Base-by-base conservation (phyloP, 2,113 vertebrate genomes). In the Perca flavescens region DNA sequence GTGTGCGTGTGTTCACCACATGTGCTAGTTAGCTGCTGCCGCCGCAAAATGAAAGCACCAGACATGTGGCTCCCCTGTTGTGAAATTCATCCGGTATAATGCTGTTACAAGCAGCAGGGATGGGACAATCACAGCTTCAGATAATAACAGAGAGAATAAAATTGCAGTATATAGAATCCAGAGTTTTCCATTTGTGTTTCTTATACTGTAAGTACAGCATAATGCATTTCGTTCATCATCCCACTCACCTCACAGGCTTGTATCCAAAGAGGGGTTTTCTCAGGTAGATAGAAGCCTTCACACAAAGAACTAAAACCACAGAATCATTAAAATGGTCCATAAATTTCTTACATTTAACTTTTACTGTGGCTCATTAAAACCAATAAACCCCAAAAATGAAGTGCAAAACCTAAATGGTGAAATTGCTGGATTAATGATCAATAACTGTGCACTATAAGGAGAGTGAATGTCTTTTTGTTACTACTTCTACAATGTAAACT, bases 341-440 rank as follows among this genome's bases (percentile, higher is more conserved):
- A 77, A 86, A 88, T 43, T 46, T 63, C 49, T 54, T 58, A 80
- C 46, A n/a, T 80, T 86, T 80, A 66, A 85, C 40, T 50, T 88
- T 89, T 81, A 85, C 70, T 63, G 70, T 7, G n/a, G 36, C 74
- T 83, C 67, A 77, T 88, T 87, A 84, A 86, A 92, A 77, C n/a
- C 58, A 80, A 85, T 72, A 84, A 64, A 81, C 61, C 74, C 79
- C 28, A 56, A 66, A 62, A 68, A 80, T 57, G 21, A 76, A 56
- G 52, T 36, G 40, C 15, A 60, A 67, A 77, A 62, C 46, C 25
- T 58, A 34, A 49, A 70, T 6, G 53, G 46, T 46, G 36, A 63
- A 70, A 68, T 10, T 74, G 75, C 62, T 67, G 36, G 40, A 82
- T 84, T 86, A 84, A 84, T 80, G 43, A 82, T 71, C 66, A 85